Evolutionary conservation across 2,113 vertebrate genomes (phyloP).

Genomic region (Dipodomys merriami): DNA sequence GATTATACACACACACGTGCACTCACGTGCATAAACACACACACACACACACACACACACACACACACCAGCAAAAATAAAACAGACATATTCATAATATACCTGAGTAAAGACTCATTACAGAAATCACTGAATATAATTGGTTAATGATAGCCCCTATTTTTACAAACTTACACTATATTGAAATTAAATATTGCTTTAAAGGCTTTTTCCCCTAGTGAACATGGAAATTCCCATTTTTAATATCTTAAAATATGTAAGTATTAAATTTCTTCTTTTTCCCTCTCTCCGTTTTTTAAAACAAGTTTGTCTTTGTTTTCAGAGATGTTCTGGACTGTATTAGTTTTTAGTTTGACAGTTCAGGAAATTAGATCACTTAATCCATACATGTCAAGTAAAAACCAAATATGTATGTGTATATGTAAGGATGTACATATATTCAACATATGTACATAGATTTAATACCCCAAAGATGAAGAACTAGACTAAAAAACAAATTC

Average conservation of each 20-base stretch:
- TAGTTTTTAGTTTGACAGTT: neutral
- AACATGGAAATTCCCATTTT: neutral
- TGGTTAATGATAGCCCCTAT: neutral
- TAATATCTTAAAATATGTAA: neutral
- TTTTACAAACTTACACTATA: neutral
- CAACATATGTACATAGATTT: neutral
- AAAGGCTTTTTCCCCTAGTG: neutral
- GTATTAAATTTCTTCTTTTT: neutral
- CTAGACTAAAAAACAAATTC: neutral
- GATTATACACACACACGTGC: neutral
- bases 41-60: neutral
- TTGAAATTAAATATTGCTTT: conserved; percentile 42
- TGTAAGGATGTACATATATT: neutral
- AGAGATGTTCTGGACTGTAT: neutral
- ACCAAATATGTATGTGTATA: neutral
- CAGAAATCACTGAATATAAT: neutral
- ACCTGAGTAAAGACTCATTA: conserved; percentile 3
- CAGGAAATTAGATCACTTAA: conserved; percentile 16
- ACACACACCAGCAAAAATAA: neutral
- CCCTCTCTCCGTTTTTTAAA: neutral
- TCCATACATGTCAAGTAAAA: neutral
- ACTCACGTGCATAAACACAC: no score
- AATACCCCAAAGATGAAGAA: neutral
- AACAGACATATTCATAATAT: neutral
- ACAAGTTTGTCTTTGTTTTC: neutral